Evolutionary conservation across 2,113 vertebrate species (phyloP).

Genomic region (Arothron firmamentum): DNA sequence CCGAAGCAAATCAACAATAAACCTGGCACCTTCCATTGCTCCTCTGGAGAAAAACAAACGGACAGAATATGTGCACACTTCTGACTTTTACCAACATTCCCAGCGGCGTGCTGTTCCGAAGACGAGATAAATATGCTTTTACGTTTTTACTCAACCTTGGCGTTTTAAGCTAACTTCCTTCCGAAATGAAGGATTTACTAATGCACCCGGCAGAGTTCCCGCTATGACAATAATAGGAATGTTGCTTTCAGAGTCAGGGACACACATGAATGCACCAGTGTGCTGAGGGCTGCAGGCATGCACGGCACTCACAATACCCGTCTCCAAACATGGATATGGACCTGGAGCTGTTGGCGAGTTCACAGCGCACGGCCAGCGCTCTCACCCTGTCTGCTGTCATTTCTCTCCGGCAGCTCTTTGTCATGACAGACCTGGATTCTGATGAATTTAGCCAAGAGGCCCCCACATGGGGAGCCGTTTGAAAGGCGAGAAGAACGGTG

Average conservation of each 20-base stretch:
- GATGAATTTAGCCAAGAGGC: constrained; percentile 64
- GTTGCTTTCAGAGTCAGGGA: constrained; percentile 20
- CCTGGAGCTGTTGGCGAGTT: constrained; percentile 9
- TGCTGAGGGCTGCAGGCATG: no score
- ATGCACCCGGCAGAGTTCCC: constrained; percentile 14
- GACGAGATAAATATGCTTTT: constrained; percentile 41
- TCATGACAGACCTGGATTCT: constrained; percentile 44
- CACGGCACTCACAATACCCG: no score
- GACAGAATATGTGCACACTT: constrained; percentile 40
- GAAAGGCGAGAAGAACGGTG: constrained; percentile 67
- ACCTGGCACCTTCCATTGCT: constrained; percentile 61
- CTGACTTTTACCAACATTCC: constrained; percentile 26
- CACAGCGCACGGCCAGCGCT: constrained; percentile 11
- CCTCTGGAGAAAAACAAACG: constrained; percentile 40
- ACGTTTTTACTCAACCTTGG: constrained; percentile 43
- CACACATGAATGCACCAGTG: no score
- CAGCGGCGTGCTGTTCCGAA: constrained; percentile 20
- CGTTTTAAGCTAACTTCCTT: constrained; percentile 27
- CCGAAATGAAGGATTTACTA: constrained; percentile 33
- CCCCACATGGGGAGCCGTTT: constrained; percentile 63
- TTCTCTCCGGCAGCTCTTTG: constrained; percentile 47
- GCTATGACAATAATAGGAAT: constrained; percentile 28
- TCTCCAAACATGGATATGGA: background rate
- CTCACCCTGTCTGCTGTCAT: constrained; percentile 50
- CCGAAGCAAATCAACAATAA: constrained; percentile 71